These are phyloP conservation scores for Coluber constrictor DNA, from an alignment of 2,797 vertebrate genomes.

Conservation along the genomic window DNA sequence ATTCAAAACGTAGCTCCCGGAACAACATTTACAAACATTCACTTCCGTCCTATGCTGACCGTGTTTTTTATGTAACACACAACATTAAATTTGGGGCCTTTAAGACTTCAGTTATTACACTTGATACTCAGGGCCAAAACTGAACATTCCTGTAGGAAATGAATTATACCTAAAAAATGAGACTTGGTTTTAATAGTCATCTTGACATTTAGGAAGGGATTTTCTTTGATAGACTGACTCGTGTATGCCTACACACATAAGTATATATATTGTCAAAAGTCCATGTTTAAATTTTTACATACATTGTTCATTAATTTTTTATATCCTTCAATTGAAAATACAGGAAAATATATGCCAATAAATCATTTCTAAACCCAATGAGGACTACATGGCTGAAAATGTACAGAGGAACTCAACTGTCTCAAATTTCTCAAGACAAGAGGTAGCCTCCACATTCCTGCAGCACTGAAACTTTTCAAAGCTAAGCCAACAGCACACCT, in stretches of 20 bases:
- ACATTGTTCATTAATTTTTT: not conserved
- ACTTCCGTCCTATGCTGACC: conserved; percentile 58
- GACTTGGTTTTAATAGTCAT: conserved; percentile 21
- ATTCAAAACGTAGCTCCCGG: conserved; percentile 70
- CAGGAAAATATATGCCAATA: conserved; percentile 46
- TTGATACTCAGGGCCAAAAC: conserved; percentile 45
- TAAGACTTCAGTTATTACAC: conserved; percentile 25
- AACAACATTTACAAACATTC: conserved; percentile 59
- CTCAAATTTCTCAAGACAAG: not conserved
- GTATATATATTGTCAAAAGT: not conserved
- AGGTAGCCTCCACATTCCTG: not conserved
- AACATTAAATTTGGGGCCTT: conserved; percentile 41
- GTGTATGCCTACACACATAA: not conserved
- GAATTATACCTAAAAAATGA: conserved; percentile 37
- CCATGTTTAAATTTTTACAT: not conserved
- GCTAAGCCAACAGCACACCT: not conserved
- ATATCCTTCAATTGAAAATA: conserved; percentile 44
- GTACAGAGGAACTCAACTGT: not conserved
- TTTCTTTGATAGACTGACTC: not conserved
- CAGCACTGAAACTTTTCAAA: not conserved
- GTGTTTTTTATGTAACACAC: conserved; percentile 59
- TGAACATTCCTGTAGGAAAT: conserved; percentile 44
- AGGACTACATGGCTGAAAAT: not conserved
- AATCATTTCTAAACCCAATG: conserved; percentile 24
- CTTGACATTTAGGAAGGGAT: conserved; percentile 53